Evolutionary conservation across 2,113 vertebrate genomes (phyloP).

Genomic region (Spea multiplicata): DNA sequence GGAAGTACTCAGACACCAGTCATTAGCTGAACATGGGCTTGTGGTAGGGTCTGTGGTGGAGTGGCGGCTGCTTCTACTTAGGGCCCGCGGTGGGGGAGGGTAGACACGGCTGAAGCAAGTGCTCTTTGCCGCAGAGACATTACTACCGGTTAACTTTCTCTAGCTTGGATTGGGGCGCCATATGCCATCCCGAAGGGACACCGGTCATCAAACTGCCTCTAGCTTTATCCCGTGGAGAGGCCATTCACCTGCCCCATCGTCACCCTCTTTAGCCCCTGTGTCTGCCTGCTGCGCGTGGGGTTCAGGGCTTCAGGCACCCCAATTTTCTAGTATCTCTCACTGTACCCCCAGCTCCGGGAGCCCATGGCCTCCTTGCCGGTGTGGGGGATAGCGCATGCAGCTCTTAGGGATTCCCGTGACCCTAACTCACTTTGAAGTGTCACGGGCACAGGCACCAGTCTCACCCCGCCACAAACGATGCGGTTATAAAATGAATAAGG

Average conservation of each 20-base stretch:
- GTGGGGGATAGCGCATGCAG: constrained; percentile 63
- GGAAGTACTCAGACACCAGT: too few relatives aligned
- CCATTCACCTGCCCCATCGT: constrained; percentile 33
- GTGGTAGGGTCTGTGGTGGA: neutral
- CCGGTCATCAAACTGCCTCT: constrained; percentile 30
- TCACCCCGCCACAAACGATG: neutral
- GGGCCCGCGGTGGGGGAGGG: constrained; percentile 14
- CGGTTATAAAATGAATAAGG: constrained; percentile 19
- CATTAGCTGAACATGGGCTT: neutral
- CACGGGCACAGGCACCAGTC: neutral
- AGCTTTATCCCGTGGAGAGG: neutral
- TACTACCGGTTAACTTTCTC: constrained; percentile 48
- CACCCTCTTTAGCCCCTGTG: neutral
- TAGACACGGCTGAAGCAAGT: constrained; percentile 29
- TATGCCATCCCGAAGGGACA: neutral
- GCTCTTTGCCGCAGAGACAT: constrained; percentile 79
- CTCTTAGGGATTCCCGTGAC: constrained; percentile 49
- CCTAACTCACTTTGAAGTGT: neutral
- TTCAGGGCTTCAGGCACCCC: constrained; percentile 7
- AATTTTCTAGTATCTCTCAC: too few relatives aligned
- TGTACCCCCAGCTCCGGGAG: too few relatives aligned
- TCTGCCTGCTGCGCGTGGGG: constrained; percentile 6
- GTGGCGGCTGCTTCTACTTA: neutral
- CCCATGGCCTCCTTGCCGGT: constrained; percentile 49
- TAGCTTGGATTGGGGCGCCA: too few relatives aligned